These are phyloP conservation scores for Solea solea DNA, from an alignment of 2,113 vertebrate species.

Conservation along the genomic window DNA sequence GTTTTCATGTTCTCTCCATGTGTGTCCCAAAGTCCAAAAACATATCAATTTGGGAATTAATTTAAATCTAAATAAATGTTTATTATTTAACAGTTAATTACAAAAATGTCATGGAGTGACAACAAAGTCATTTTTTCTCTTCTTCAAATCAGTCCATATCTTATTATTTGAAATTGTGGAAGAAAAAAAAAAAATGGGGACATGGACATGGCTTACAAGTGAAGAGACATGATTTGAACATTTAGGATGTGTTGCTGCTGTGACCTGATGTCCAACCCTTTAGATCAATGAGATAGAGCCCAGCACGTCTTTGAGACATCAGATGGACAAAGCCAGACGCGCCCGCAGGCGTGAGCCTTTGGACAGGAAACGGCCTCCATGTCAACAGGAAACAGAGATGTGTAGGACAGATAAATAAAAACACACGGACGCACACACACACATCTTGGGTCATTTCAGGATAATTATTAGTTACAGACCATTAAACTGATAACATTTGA, in stretches of 20 bases:
- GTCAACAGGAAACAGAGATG: constrained; percentile 73
- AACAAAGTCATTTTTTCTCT: no score
- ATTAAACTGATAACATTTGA: not conserved
- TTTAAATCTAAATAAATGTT: no score
- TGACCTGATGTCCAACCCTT: not conserved
- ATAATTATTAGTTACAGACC: not conserved
- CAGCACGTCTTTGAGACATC: constrained; percentile 36
- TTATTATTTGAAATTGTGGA: no score
- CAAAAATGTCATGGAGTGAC: no score
- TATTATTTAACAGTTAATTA: no score
- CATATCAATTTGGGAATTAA: no score
- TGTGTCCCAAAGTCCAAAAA: not conserved
- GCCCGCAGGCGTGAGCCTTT: constrained; percentile 46
- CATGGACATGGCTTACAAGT: no score
- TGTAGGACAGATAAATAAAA: constrained; percentile 43
- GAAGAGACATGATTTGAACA: not conserved
- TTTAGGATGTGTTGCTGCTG: not conserved
- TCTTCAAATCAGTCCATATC: no score
- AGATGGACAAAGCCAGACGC: constrained; percentile 53
- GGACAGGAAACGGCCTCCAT: constrained; percentile 68
- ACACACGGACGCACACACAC: constrained; percentile 5
- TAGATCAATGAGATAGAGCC: constrained; percentile 24
- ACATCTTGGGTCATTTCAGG: not conserved
- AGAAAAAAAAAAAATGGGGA: no score
- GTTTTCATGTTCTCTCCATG: not conserved